Conservation (phyloP, 1,140 invertebrate genomes). For the Drosophila aff. region DNA sequence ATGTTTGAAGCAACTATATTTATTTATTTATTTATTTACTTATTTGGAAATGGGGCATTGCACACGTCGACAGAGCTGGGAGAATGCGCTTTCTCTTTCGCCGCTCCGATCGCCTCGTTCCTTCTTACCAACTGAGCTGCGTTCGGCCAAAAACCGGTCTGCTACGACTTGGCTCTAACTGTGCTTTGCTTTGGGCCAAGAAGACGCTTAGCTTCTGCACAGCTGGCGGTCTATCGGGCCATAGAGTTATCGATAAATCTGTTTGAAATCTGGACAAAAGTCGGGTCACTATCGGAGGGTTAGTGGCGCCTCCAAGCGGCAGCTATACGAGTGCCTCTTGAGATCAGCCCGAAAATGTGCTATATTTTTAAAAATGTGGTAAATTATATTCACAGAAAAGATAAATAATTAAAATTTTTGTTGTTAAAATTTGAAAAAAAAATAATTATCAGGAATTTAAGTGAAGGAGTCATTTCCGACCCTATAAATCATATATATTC, state of each 20-base stretch:
- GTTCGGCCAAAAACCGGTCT: constrained; percentile 67
- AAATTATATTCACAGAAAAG: background rate
- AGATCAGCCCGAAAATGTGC: background rate
- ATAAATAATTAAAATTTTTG: background rate
- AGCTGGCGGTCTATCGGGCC: constrained; percentile 4
- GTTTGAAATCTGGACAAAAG: background rate
- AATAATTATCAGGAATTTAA: background rate
- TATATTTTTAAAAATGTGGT: no score
- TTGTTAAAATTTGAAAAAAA: background rate
- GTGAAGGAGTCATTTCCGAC: no score
- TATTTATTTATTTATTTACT: constrained; percentile 5
- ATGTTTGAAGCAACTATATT: constrained; percentile 10
- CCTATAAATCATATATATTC: no score
- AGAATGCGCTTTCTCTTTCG: constrained; percentile 65
- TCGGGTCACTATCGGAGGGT: background rate
- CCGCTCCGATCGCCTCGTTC: constrained; percentile 32
- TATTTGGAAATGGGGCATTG: constrained; percentile 27
- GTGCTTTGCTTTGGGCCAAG: constrained; percentile 20
- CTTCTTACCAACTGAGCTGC: constrained; percentile 40
- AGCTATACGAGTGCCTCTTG: background rate
- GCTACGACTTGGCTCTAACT: constrained; percentile 19
- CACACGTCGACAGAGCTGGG: constrained; percentile 64
- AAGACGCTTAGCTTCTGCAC: constrained; percentile 32
- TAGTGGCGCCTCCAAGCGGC: background rate
- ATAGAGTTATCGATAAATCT: constrained; percentile 46